A percentile compares a stretch with the other conserved stretches of the same genome.
Conservation (phyloP, 2,888 invertebrate species). For the Hyppa rectilinea region DNA sequence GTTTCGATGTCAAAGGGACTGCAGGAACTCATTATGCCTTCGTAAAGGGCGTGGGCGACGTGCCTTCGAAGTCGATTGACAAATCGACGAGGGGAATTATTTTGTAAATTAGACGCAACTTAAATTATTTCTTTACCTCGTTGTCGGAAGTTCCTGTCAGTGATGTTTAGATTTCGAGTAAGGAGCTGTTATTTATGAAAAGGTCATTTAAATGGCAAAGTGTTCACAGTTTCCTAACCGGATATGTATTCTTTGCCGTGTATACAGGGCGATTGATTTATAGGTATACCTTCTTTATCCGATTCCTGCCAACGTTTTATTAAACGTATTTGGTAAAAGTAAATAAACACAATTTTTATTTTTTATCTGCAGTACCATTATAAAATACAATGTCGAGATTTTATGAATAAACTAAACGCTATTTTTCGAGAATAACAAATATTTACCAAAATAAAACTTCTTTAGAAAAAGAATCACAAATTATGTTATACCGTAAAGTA, state of each 20-base stretch:
- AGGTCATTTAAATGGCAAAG: slow-evolving; percentile 8
- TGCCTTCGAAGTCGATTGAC: slow-evolving; percentile 55
- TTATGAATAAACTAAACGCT: slow-evolving; percentile 28
- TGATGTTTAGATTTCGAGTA: slow-evolving; percentile 17
- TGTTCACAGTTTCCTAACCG: neutral
- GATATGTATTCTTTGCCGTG: neutral
- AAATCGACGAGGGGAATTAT: slow-evolving; percentile 55
- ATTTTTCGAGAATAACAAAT: slow-evolving; percentile 16
- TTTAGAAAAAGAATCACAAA: neutral
- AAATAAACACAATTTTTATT: slow-evolving; percentile 5
- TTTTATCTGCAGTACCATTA: neutral
- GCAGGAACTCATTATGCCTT: slow-evolving; percentile 61
- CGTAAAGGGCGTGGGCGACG: slow-evolving; percentile 37
- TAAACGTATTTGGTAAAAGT: neutral
- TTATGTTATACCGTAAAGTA: neutral
- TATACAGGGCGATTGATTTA: neutral
- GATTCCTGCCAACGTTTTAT: neutral
- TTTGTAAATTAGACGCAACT: slow-evolving; percentile 47
- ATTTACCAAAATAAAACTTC: neutral
- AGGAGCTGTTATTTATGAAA: slow-evolving; percentile 9
- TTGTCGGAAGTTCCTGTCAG: slow-evolving; percentile 31
- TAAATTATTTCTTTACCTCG: slow-evolving; percentile 49
- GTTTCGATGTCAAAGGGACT: slow-evolving; percentile 56
- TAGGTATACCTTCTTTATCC: neutral
- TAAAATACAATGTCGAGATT: slow-evolving; percentile 18